Evolutionary conservation across 2,113 vertebrate species (phyloP), one percentile per base, ranked within the genome.

Genomic region (Ochotona curzoniae): DNA sequence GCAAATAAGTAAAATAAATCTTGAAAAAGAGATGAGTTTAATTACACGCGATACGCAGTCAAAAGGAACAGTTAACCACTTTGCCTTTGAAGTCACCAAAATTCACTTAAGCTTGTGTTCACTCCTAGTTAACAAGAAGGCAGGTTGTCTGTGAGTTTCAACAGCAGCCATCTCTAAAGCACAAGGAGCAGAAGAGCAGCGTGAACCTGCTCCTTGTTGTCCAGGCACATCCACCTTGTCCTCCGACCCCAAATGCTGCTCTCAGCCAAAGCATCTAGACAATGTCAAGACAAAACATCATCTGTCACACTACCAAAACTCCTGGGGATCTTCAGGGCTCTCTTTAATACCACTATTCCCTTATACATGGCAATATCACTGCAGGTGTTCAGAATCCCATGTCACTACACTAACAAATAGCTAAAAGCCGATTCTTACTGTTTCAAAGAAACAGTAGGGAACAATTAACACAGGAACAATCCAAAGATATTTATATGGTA

Each of bases 381-480:
- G 9, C 21, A 93, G 15, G 21, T 25, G 8, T 61, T 91, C 21
- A 90, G 25, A 88, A 30, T 38, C 20, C 64, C 81, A 7, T 85
- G 38, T 69, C 54, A 81, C 1, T 26, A 23, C 74, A 25, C 69
- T 51, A 73, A 73, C 23, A 11, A 64, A 14, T 35, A 75, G 7
- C 3, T 20, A 7, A 87, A 82, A 92, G 49, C 44, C 88, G 44
- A 47, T 38, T 64, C 63, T 69, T 54, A 38, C 32, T 69, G 7
- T 92, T 90, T 94, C 74, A 75, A 94, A 47, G 74, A 83, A 93
- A 83, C 11, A 35, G 44, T 10, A 66, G 21, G 79, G 8, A 90
- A 89, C 26, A 26, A 86, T 47, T 44, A 69, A 92, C 13, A n/a
- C 20, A 79, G 49, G 32, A 93, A 94, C 2, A 38, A 83, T 63